Evolutionary conservation across 2,888 invertebrate genomes (phyloP).

Genomic region (Aromia moschata): DNA sequence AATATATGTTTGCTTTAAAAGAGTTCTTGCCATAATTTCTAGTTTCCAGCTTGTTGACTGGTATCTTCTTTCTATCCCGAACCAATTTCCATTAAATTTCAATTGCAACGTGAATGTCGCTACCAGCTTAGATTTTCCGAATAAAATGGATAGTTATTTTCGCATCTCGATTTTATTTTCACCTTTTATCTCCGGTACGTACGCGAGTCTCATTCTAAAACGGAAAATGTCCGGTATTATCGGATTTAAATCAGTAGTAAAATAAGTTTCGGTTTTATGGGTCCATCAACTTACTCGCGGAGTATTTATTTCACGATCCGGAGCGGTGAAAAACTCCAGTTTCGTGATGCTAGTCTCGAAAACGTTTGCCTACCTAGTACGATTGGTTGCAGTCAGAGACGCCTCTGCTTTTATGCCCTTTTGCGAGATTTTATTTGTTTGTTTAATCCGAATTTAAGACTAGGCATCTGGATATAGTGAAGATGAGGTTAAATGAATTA

Average conservation of each 20-base stretch:
- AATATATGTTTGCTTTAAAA: no score
- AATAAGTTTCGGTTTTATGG: conserved; percentile 12
- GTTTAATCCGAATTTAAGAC: background rate
- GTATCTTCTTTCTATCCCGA: no score
- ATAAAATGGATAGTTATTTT: conserved; percentile 18
- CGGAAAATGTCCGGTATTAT: background rate
- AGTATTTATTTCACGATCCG: background rate
- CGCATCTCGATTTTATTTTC: conserved; percentile 9
- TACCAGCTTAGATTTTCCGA: conserved; percentile 7
- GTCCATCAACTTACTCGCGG: background rate
- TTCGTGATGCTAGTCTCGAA: background rate
- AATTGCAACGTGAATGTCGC: conserved; percentile 7
- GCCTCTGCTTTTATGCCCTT: no score
- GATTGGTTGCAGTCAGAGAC: no score
- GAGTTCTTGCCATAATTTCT: no score
- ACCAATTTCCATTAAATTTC: no score
- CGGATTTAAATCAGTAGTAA: conserved; percentile 13
- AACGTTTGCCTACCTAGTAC: background rate
- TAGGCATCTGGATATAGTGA: background rate
- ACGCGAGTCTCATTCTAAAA: background rate
- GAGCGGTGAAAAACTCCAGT: background rate
- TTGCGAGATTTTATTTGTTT: no score
- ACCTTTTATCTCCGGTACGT: conserved; percentile 5
- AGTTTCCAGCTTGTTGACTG: no score
- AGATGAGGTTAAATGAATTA: background rate